These are phyloP conservation scores for Cherax quadricarinatus DNA, from an alignment of 1,140 invertebrate species.

Conservation along the genomic window DNA sequence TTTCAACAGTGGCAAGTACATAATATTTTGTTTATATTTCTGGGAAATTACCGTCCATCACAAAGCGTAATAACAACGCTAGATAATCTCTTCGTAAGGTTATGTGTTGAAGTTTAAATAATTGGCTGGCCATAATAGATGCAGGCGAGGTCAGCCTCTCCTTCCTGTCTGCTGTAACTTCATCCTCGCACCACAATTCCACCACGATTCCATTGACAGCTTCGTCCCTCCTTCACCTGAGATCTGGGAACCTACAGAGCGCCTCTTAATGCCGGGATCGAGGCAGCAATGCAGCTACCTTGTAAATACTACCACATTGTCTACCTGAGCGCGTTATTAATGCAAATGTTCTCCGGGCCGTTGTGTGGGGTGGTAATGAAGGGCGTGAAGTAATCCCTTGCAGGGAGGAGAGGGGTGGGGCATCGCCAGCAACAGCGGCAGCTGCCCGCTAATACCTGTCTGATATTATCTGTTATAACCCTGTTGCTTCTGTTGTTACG, in stretches of 20 bases:
- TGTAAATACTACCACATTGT: not conserved
- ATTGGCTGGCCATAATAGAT: too few species aligned
- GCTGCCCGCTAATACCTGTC: not conserved
- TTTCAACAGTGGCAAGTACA: too few species aligned
- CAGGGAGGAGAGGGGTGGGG: not conserved
- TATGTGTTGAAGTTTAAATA: too few species aligned
- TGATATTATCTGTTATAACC: slow-evolving; percentile 9
- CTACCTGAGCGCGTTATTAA: slow-evolving; percentile 5
- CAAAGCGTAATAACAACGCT: too few species aligned
- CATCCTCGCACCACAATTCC: not conserved
- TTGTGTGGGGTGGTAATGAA: not conserved
- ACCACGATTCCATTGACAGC: not conserved
- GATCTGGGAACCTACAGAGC: not conserved
- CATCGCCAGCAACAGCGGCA: not conserved
- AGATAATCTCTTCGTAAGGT: too few species aligned
- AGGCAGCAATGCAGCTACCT: not conserved
- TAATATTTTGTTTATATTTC: too few species aligned
- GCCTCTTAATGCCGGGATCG: not conserved
- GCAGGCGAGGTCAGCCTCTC: too few species aligned
- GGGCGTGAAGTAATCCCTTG: not conserved
- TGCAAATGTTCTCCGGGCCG: not conserved
- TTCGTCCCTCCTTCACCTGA: not conserved
- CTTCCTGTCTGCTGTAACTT: not conserved
- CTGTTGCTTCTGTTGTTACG: too few species aligned
- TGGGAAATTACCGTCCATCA: too few species aligned